Base-by-base conservation (phyloP, 2,113 vertebrate genomes). In the Chionomys nivalis region DNA sequence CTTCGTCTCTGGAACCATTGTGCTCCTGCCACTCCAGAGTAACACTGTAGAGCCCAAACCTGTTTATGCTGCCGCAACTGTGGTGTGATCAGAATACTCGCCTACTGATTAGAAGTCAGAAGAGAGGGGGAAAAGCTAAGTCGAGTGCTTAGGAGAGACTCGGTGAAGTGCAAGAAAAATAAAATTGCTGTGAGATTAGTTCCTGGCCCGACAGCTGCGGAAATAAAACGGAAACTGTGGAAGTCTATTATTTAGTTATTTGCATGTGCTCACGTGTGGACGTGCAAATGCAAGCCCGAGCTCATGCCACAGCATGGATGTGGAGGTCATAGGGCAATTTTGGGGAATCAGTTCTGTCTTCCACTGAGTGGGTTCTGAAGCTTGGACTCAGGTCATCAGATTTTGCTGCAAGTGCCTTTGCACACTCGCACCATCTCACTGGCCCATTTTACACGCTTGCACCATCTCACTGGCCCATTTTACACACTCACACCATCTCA, bases 61-160 rank as follows among this genome's bases (percentile, higher is more conserved):
- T 52, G 39, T 39, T 44, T 28, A 8, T 31, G 21, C 23, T 7
- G 1, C 7, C 23, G 17, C 17, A 13, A 1, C 0, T n/a, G 66
- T 94, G 76, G 31, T 9, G 49, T 42, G 16, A 44, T 42, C 23
- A 31, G 36, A 28, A 16, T 5, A 39, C 7, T 68, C 26, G 31
- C 44, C 23, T 65, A 55, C 0, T 1, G 44, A 42, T 39, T 17
- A 55, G 5, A 36, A 83, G 28, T 6, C 24, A n/a, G 49, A 31
- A 63, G 39, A 91, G 24, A 63, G 39, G 89, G 89, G 21, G 44
- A 33, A 76, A 72, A 49, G 72, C 3, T 1, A n/a, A 44, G 10
- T 42, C 8, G 42, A 65, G 47, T 58, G 49, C 23, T 28, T 70
- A 73, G n/a, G 36, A 63, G 39, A 68, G 72, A 72, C 39, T 61